phyloP scores from a whole-genome alignment of 2,888 invertebrate species.

The Sicus ferrugineus region DNA sequence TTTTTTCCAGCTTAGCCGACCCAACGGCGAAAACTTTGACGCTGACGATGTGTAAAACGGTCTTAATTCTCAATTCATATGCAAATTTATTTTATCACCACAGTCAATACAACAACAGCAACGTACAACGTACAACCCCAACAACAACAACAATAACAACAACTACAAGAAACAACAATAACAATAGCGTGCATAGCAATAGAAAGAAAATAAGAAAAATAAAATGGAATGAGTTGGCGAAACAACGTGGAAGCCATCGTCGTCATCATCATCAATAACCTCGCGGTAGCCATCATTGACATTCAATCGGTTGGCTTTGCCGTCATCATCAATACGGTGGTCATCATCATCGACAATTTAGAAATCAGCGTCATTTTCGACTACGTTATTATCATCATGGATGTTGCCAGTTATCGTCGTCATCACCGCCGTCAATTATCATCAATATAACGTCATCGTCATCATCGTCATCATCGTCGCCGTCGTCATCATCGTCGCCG shows the following conservation, averaged over 20 bases:
- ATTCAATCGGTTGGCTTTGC: too few species aligned
- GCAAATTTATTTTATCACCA: constrained; percentile 65
- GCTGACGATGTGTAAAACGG: constrained; percentile 59
- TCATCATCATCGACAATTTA: constrained; percentile 22
- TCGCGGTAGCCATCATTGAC: too few species aligned
- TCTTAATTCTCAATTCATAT: constrained; percentile 65
- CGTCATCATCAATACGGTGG: constrained; percentile 16
- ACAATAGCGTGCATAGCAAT: constrained; percentile 20
- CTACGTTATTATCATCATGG: too few species aligned
- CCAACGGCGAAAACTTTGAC: constrained; percentile 11
- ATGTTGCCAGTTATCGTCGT: constrained; percentile 27
- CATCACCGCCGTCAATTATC: constrained; percentile 26
- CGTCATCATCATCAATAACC: constrained; percentile 25
- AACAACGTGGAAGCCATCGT: constrained; percentile 32
- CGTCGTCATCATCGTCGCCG: constrained; percentile 24
- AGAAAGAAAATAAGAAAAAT: constrained; percentile 9
- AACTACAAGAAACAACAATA: constrained; percentile 41
- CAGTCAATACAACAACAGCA: constrained; percentile 46
- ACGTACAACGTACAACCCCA: too few species aligned
- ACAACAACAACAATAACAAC: constrained; percentile 40
- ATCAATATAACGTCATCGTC: too few species aligned
- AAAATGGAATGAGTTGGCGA: too few species aligned
- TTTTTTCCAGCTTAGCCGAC: neutral
- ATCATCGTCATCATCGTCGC: constrained; percentile 21
- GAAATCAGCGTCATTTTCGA: constrained; percentile 25